These are phyloP conservation scores for Dendrocincla tyrannina DNA, from an alignment of 2,797 vertebrate species.

Conservation along the genomic window DNA sequence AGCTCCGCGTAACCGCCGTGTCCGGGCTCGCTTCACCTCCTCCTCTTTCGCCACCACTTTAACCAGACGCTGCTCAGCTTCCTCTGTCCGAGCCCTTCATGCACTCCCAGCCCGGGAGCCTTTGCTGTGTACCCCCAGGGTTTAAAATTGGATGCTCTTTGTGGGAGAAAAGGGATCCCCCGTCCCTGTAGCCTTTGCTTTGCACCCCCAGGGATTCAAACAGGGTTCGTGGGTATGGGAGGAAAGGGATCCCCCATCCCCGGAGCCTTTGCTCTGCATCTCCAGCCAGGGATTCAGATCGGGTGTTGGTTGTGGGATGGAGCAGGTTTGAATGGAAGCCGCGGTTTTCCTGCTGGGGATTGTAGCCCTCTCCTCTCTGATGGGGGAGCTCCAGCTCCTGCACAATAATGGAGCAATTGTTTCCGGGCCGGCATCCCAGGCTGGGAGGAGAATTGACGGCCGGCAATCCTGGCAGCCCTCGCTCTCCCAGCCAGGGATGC, in stretches of 20 bases:
- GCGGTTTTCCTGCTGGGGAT: not conserved
- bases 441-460: not conserved
- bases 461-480: not conserved
- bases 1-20: not conserved
- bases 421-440: slow-evolving; percentile 42
- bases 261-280: not conserved
- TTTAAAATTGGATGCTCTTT: not conserved
- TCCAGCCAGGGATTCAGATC: accelerated
- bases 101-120: not conserved
- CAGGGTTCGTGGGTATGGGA: not conserved
- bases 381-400: not conserved
- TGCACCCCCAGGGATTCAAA: not conserved
- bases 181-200: not conserved
- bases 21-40: not conserved
- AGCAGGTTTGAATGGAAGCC: slow-evolving; percentile 16
- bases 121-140: not conserved
- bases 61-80: not conserved
- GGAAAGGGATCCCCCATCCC: not conserved
- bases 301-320: not conserved
- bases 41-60: not conserved
- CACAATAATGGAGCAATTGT: slow-evolving; percentile 59
- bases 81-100: not conserved
- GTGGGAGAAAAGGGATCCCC: not conserved
- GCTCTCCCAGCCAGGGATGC: not conserved
- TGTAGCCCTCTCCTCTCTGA: not conserved